Evolutionary conservation across 2,888 invertebrate genomes (phyloP), one percentile per base, ranked within the genome.

Genomic region (Macaria notata): DNA sequence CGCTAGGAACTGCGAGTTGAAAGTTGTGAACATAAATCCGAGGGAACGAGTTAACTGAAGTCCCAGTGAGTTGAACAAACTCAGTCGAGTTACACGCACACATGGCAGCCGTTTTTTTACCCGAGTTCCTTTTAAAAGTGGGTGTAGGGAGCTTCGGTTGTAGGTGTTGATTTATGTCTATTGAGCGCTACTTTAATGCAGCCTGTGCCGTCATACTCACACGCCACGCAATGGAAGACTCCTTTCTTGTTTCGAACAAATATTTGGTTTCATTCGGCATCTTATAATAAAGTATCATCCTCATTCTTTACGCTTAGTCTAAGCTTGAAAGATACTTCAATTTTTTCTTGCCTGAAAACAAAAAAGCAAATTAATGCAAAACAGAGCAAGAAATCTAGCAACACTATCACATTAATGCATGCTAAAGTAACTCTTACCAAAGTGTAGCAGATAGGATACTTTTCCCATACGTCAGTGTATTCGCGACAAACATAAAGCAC

Each of bases 21-120:
- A 81, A 84, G 79, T 84, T 83, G 70, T 71, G 71, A 66, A 75
- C 80, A 83, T 85, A 84, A 85, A 85, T 85, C 78, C 78, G 64
- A 66, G 78, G 66, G 77, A 82, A 84, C 84, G 83, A 85, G 83
- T 83, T 81, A 84, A 84, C 85, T 83, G 77, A 76, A 76, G 76
- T 75, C 81, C 75, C 71, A 71, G 57, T 42, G 78, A 79, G 81
- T 83, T 83, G 83, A 83, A 83, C 78, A 80, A 84, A 84, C 82
- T 79, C 78, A 77, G 73, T 77, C 83, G 77, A 77, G 59, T 78
- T 76, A 78, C 65, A 70, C 75, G 73, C 72, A 72, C 71, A 71
- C 68, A 72, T 61, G 62, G 62, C 67, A 68, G 65, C 41, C 69
- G 65, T 61, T 71, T 71, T 72, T 72, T 65, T 54, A 62, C 47